A percentile compares a stretch with the other conserved stretches of the same genome.
Conservation (phyloP, 2,797 vertebrate species). For the Salmo trutta region DNA sequence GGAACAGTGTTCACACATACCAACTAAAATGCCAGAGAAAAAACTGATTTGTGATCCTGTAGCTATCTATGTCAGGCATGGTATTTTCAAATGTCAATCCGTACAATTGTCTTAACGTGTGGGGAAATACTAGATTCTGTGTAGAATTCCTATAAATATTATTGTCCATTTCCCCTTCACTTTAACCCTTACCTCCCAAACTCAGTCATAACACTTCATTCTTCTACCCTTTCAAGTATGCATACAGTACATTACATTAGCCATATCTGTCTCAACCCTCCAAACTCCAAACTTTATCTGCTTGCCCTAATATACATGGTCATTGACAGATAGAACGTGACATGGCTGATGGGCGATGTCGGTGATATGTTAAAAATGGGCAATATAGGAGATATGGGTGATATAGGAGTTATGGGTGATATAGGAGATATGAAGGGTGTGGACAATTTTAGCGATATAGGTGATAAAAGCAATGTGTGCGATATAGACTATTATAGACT, state of each 20-base stretch:
- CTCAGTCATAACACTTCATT: not conserved
- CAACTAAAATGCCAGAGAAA: not conserved
- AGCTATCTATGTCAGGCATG: not conserved
- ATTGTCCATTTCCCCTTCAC: not conserved
- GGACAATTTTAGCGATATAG: not conserved
- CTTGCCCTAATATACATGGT: too few species aligned
- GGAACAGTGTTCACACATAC: conserved; percentile 1
- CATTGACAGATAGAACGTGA: too few species aligned
- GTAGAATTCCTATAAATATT: not conserved
- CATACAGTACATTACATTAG: not conserved
- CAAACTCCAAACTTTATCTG: not conserved
- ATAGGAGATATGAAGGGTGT: too few species aligned
- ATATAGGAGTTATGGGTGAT: too few species aligned
- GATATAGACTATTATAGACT: not conserved
- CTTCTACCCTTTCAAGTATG: not conserved
- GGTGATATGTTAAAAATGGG: too few species aligned
- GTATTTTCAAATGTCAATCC: conserved; percentile 8
- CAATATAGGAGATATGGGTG: too few species aligned
- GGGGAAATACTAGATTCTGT: not conserved
- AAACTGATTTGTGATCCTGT: too few species aligned
- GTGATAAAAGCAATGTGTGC: not conserved
- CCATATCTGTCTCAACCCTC: not conserved
- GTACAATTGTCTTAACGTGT: not conserved
- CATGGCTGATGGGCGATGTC: too few species aligned
- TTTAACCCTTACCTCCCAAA: conserved; percentile 50